Evolutionary conservation across 2,113 vertebrate genomes (phyloP), one percentile per base, ranked within the genome.

Genomic region (Tor tambroides): DNA sequence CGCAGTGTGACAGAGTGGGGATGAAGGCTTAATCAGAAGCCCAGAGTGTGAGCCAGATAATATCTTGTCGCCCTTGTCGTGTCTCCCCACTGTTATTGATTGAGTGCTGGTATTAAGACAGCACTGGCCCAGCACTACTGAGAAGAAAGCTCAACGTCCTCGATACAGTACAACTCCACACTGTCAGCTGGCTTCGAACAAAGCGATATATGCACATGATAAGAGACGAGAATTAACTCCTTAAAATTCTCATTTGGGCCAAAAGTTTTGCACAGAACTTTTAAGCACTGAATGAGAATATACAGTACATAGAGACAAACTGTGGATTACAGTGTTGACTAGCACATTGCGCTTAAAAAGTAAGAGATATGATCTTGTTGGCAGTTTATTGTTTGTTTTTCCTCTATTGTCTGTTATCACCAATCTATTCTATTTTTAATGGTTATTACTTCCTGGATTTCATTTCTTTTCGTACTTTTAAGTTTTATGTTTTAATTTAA

Each of bases 41-140:
- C 93, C 93, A 93, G 93, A 93, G 94, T 94, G 93, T 92, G 94
- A 95, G 94, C 93, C 92, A 94, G 94, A 95, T 95, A 95, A 95
- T 95, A 95, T 96, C 94, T 95, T 94, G 95, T 95, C 93, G 93
- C 93, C 94, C 94, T 95, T 94, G 94, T 95, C 94, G 90, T 90
- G 93, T 95, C 94, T 94, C 93, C 92, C 93, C 91, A 88, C 91
- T 81, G 91, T 93, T 92, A 94, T 94, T 94, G 94, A 95, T 94
- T 93, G 93, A 94, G 94, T 93, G 93, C 88, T 89, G 93, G 92
- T 92, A 93, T 95, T 95, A 94, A 94, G 93, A 90, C 90, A 90
- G 91, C 87, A 91, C 89, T 78, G 90, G 92, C 90, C 92, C 88
- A 87, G 89, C 92, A 83, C 91, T 89, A 88, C 90, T 74, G 23